These are phyloP conservation scores for Strix uralensis DNA, from an alignment of 2,113 vertebrate genomes.

Conservation along the genomic window DNA sequence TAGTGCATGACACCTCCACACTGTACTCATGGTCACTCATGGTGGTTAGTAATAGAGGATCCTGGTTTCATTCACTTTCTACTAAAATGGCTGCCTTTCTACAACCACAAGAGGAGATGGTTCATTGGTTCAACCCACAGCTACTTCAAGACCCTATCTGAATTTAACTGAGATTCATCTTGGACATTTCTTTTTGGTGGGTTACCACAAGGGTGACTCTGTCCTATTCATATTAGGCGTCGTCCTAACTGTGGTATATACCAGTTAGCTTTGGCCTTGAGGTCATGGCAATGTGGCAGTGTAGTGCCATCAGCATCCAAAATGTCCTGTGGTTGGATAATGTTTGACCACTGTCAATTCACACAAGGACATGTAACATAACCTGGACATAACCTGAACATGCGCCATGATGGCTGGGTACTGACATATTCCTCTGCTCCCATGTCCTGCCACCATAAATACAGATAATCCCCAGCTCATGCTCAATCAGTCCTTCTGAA, in stretches of 20 bases:
- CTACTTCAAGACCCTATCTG: background rate
- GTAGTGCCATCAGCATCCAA: background rate
- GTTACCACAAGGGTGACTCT: background rate
- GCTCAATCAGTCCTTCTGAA: slow-evolving; percentile 23
- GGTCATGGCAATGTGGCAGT: background rate
- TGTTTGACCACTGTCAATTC: background rate
- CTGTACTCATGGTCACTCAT: background rate
- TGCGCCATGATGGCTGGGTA: background rate
- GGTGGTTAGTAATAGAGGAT: background rate
- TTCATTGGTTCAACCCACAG: background rate
- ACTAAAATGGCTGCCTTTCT: background rate
- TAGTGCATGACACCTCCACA: background rate
- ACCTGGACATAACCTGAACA: background rate
- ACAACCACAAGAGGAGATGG: background rate
- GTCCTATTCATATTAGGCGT: background rate
- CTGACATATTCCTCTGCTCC: background rate
- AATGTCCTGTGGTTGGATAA: background rate
- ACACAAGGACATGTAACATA: background rate
- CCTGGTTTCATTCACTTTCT: background rate
- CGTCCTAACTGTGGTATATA: background rate
- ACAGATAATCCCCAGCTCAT: slow-evolving; percentile 43
- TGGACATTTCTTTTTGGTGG: background rate
- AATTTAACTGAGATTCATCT: background rate
- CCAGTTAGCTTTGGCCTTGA: background rate
- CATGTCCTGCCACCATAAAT: background rate